Base-by-base conservation (phyloP, 2,888 invertebrate species). In the Eulithis testata region DNA sequence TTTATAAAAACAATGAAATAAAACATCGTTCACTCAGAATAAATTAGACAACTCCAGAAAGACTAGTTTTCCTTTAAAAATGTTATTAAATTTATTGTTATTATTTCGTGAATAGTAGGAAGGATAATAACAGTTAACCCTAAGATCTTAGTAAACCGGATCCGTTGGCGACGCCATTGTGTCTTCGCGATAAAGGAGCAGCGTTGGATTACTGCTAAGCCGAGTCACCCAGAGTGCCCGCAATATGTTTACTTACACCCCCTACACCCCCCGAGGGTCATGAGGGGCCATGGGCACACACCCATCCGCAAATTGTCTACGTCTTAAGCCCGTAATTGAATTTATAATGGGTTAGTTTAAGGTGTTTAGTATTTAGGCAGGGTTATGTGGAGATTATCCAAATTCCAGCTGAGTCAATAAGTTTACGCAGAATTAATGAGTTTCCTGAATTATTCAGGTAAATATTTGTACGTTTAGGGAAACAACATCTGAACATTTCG, bases 331-430 rank as follows among this genome's bases (percentile, higher is more conserved):
- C 83, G 85, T 91, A 90, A 91, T 91, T 90, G 90, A 91, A 91
- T 91, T 90, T 91, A 91, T 91, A 91, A 91, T 90, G 83, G 89
- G 86, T 88, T 87, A 88, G 88, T 90, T 89, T 84, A 87, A 81
- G 83, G 88, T 89, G 86, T 90, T 89, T 87, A 89, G 86, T 82
- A 82, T 86, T 83, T 84, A 83, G 80, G 75, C 68, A 68, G 71
- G 72, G 72, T 75, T 74, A 74, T 74, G 70, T 70, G 69, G 65
- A 69, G 60, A 67, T 76, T 69, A 69, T 61, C 64, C 47, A 12
- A 65, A 65, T 69, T 67, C 63, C 63, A 57, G 50, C 52, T 12
- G 66, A 67, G 66, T 57, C 66, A 61, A 68, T 66, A 68, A 68
- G 66, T 65, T 71, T 54, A 63, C 55, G 60, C 60, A 40, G 65